phyloP scores from a whole-genome alignment of 2,113 vertebrate genomes.

The Corythaeola cristata region DNA sequence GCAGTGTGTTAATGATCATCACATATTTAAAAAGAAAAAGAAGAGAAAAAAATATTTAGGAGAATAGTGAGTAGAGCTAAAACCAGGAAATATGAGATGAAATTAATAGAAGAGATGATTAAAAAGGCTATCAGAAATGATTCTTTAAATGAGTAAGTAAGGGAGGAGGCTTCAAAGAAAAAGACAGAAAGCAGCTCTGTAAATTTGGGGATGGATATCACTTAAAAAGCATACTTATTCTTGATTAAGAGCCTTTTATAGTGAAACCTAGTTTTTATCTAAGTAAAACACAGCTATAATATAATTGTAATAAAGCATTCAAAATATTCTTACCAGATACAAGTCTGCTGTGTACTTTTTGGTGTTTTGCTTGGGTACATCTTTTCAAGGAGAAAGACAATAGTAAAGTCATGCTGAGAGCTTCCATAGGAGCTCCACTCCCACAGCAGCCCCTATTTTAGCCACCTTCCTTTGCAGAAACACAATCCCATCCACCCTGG shows the following conservation, averaged over 20 bases:
- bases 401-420: not conserved
- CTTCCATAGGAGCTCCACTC: not conserved
- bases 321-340: not conserved
- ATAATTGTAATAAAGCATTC: not conserved
- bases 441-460: not conserved
- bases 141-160: not conserved
- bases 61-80: not conserved
- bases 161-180: not conserved
- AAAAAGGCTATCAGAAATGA: not conserved
- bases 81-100: not conserved
- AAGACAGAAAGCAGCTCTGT: not conserved
- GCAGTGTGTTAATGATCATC: fast-evolving
- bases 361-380: not conserved
- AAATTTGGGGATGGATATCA: not conserved
- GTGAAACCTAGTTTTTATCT: not conserved
- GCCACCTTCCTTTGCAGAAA: not conserved
- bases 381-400: not conserved
- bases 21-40: not conserved
- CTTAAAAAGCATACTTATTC: not conserved
- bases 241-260: not conserved
- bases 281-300: not conserved
- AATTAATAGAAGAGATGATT: not conserved
- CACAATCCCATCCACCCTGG: not conserved
- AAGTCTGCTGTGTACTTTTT: not conserved
- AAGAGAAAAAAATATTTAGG: not conserved